These are phyloP conservation scores for Glyptemys insculpta DNA, from an alignment of 2,797 vertebrate genomes.

Conservation along the genomic window DNA sequence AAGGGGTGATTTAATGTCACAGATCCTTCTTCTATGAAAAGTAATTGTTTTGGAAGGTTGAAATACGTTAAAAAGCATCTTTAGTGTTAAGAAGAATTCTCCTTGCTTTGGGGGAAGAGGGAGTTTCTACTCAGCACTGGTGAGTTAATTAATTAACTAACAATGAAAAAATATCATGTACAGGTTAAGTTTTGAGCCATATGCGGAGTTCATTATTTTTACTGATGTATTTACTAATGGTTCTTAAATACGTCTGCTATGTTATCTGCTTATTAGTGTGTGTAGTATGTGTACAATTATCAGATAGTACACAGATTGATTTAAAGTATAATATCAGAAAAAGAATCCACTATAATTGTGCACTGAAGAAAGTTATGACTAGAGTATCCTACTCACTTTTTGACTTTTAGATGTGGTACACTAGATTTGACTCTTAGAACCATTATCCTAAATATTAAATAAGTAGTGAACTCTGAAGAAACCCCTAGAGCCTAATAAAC, in stretches of 20 bases:
- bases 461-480: neutral
- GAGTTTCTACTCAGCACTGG: neutral
- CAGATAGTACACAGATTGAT: neutral
- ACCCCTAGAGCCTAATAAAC: slow-evolving; percentile 30
- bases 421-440: slow-evolving; percentile 19
- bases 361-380: neutral
- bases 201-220: neutral
- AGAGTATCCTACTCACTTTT: neutral
- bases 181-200: neutral
- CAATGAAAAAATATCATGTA: neutral
- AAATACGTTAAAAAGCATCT: neutral
- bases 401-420: neutral
- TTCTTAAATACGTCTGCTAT: neutral
- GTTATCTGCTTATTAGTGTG: neutral
- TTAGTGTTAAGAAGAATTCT: neutral
- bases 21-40: neutral
- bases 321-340: neutral
- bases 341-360: neutral
- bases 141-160: neutral
- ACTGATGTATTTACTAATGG: neutral
- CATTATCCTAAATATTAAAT: slow-evolving; percentile 50
- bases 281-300: fast-evolving
- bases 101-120: neutral
- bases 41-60: neutral
- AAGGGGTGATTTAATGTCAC: neutral